Conservation (phyloP, 1,140 invertebrate genomes). For the Drosophila lacteicornis region DNA sequence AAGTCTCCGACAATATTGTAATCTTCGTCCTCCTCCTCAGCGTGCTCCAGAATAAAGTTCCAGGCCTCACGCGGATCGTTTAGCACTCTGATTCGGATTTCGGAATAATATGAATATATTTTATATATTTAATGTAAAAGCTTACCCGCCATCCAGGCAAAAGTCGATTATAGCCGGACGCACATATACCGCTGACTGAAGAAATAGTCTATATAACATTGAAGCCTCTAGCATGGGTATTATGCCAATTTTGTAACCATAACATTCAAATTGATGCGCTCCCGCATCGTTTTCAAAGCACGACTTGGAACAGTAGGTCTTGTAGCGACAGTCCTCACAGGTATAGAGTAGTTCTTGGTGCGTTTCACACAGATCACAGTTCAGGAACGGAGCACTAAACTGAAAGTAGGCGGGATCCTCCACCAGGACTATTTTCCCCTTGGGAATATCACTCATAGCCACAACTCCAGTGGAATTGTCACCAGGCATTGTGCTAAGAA, state of each 20-base stretch:
- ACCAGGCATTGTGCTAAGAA: not conserved
- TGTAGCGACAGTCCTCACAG: conserved; percentile 49
- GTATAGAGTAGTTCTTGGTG: conserved; percentile 50
- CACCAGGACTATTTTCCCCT: conserved; percentile 27
- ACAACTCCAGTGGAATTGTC: not conserved
- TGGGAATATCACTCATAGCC: conserved; percentile 20
- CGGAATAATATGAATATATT: not conserved
- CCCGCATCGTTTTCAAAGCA: conserved; percentile 34
- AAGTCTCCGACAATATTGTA: conserved; percentile 23
- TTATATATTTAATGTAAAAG: not conserved
- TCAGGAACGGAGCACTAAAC: conserved; percentile 47
- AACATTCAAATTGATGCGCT: conserved; percentile 38
- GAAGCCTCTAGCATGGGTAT: conserved; percentile 51
- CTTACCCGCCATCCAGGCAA: conserved; percentile 30
- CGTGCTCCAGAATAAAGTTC: conserved; percentile 39
- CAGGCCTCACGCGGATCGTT: conserved; percentile 26
- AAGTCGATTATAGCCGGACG: conserved; percentile 13
- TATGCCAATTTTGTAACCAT: conserved; percentile 47
- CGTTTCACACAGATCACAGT: conserved; percentile 47
- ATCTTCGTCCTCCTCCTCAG: conserved; percentile 3
- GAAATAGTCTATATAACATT: conserved; percentile 41
- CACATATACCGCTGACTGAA: conserved; percentile 36
- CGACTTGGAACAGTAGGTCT: conserved; percentile 39
- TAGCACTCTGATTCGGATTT: conserved; percentile 34
- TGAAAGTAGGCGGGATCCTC: conserved; percentile 27